Evolutionary conservation across 1,140 invertebrate genomes (phyloP).

Genomic region (Saccostrea echinata): DNA sequence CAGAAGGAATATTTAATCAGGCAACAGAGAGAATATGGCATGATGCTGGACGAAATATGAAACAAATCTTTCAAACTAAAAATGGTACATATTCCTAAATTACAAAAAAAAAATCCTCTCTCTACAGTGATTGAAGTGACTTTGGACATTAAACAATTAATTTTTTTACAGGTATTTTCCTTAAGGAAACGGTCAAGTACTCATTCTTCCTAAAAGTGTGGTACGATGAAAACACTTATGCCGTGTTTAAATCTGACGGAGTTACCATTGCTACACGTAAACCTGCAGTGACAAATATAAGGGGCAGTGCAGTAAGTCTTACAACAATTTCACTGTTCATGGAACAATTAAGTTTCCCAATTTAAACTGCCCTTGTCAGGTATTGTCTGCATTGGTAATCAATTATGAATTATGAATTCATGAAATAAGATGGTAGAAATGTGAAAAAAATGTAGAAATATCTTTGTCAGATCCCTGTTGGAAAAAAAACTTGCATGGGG

Average conservation of each 20-base stretch:
- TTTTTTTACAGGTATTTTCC: slow-evolving; percentile 6
- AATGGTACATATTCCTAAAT: neutral
- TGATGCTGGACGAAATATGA: slow-evolving; percentile 23
- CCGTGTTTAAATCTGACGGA: slow-evolving; percentile 51
- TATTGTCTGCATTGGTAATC: no score
- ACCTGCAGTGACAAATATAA: slow-evolving; percentile 33
- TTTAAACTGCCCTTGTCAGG: neutral
- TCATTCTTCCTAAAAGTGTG: slow-evolving; percentile 49
- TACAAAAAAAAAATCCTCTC: no score
- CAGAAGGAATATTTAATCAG: slow-evolving; percentile 54
- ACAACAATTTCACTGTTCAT: no score
- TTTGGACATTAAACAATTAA: no score
- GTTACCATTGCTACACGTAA: slow-evolving; percentile 29
- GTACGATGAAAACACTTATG: slow-evolving; percentile 49
- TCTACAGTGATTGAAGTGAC: neutral
- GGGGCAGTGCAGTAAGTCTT: slow-evolving; percentile 49
- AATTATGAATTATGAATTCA: no score
- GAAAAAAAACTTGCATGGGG: no score
- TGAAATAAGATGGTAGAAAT: no score
- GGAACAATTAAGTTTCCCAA: neutral
- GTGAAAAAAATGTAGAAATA: no score
- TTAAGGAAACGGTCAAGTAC: slow-evolving; percentile 46
- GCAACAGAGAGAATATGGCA: slow-evolving; percentile 52
- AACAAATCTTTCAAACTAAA: neutral
- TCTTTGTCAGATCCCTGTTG: no score